Base-by-base conservation (phyloP, 2,797 vertebrate species). In the Cephalopachus bancanus region DNA sequence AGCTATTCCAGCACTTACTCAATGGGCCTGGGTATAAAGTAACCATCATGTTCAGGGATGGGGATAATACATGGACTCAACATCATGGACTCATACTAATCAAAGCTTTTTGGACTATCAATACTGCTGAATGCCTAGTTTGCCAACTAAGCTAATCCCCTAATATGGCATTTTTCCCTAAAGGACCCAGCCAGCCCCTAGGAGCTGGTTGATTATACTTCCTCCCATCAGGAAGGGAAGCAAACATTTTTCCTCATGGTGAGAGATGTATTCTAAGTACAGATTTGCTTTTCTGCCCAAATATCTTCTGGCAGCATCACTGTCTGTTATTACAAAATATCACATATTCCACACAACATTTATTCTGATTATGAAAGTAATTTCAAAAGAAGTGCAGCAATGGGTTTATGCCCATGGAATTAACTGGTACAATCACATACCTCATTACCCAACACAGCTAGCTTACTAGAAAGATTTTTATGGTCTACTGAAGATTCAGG, bases 291-390 rank as follows among this genome's bases (percentile, higher is more conserved):
- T 80, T 51, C 33, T 92, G 80, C 24, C 81, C 24, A 3, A 57
- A 69, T 89, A 59, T 62, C 33, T 51, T 88, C 59, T 81, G 60
- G 24, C 30, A 95, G 75, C 4, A 81, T 20, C 51, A 62, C 72
- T 51, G 33, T 85, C 96, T 90, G 87, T 49, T 30, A 91, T 91
- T 83, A 94, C 30, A 83, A 33, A 93, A 86, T 62, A 72, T 16
- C 28, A 24, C 11, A 3, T 51, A n/a, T 22, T 76, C 10, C 44
- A 80, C 1, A 76, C 71, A 87, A 6, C 19, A 10, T 49, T 69
- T 7, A 53, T 97, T 93, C 65, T 78, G 51, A 87, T 92, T 19
- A 75, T 75, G 67, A 53, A 53, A 94, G 44, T 44, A 33, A 80
- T 59, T 95, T 95, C 83, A 84, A 67, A 71, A 84, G 33, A 80